These are phyloP conservation scores for Silurus asotus DNA, from an alignment of 2,113 vertebrate genomes.

Conservation along the genomic window DNA sequence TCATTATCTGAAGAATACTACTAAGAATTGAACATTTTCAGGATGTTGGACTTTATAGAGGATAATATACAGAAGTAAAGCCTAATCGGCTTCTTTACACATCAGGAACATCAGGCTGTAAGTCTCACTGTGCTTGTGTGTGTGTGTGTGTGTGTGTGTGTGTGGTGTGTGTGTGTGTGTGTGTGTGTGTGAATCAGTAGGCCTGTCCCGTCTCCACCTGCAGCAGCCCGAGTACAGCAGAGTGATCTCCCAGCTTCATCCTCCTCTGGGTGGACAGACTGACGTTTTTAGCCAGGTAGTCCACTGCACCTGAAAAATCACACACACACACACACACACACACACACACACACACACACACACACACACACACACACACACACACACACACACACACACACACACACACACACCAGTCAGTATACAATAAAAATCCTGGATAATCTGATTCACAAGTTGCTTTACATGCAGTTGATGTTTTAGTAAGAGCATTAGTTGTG, in stretches of 20 bases:
- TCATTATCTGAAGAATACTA: conserved; percentile 68
- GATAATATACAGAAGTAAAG: conserved; percentile 69
- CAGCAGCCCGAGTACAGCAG: conserved; percentile 93
- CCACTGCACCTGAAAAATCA: conserved; percentile 82
- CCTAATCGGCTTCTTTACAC: neutral
- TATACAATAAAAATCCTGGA: no score
- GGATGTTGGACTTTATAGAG: conserved; percentile 68
- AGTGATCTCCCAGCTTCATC: conserved; percentile 98
- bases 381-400: no score
- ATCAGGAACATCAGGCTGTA: neutral
- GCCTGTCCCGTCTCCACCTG: conserved; percentile 98
- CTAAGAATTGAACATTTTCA: conserved; percentile 64
- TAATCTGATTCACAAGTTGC: no score
- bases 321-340: conserved; percentile 38
- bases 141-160: conserved; percentile 20
- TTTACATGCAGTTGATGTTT: no score
- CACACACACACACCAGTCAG: no score
- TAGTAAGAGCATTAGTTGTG: no score
- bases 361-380: conserved; percentile 13
- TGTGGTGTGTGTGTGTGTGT: conserved; percentile 1
- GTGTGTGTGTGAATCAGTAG: conserved; percentile 73
- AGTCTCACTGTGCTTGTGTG: conserved; percentile 1
- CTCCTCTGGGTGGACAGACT: conserved; percentile 95
- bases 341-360: conserved; percentile 3
- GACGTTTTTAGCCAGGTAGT: conserved; percentile 98